A percentile compares a stretch with the other conserved stretches of the same genome.
Evolutionary conservation across 2,888 invertebrate genomes (phyloP).

Genomic region (Cataglyphis rosenhaueri): DNA sequence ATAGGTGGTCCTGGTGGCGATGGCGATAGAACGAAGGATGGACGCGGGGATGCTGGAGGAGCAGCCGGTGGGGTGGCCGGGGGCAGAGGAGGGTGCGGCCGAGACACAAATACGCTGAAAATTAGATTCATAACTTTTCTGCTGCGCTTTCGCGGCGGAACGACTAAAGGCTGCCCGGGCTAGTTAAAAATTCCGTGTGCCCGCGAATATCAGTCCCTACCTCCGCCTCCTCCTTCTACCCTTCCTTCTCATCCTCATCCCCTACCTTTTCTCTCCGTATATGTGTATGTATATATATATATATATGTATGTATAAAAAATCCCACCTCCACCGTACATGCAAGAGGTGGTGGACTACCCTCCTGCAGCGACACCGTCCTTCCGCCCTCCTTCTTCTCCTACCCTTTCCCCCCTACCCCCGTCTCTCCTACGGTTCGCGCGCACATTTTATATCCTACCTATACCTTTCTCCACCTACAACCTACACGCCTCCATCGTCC

Average conservation of each 20-base stretch:
- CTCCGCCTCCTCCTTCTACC: slow-evolving; percentile 27
- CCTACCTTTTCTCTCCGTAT: slow-evolving; percentile 19
- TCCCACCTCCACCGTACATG: slow-evolving; percentile 57
- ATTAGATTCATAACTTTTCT: slow-evolving; percentile 85
- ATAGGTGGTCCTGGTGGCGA: slow-evolving; percentile 68
- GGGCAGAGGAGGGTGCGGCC: slow-evolving; percentile 55
- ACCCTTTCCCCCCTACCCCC: slow-evolving; percentile 46
- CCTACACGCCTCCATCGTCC: slow-evolving; percentile 76
- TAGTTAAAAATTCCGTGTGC: slow-evolving; percentile 85
- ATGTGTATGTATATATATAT: slow-evolving; percentile 11
- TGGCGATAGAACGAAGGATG: slow-evolving; percentile 60
- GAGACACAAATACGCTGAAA: slow-evolving; percentile 83
- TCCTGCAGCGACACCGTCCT: slow-evolving; percentile 49
- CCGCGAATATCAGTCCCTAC: slow-evolving; percentile 82
- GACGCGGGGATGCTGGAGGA: slow-evolving; percentile 43
- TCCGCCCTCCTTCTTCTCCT: slow-evolving; percentile 58
- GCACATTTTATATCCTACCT: slow-evolving; percentile 62
- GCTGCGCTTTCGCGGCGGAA: slow-evolving; percentile 80
- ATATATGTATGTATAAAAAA: slow-evolving; percentile 6
- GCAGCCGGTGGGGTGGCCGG: slow-evolving; percentile 41
- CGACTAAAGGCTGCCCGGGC: slow-evolving; percentile 78
- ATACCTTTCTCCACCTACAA: slow-evolving; percentile 69
- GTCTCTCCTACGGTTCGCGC: slow-evolving; percentile 53
- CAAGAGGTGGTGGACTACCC: slow-evolving; percentile 49
- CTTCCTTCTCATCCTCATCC: slow-evolving; percentile 16